Conservation (phyloP, 2,113 vertebrate genomes). For the Calonectris borealis region DNA sequence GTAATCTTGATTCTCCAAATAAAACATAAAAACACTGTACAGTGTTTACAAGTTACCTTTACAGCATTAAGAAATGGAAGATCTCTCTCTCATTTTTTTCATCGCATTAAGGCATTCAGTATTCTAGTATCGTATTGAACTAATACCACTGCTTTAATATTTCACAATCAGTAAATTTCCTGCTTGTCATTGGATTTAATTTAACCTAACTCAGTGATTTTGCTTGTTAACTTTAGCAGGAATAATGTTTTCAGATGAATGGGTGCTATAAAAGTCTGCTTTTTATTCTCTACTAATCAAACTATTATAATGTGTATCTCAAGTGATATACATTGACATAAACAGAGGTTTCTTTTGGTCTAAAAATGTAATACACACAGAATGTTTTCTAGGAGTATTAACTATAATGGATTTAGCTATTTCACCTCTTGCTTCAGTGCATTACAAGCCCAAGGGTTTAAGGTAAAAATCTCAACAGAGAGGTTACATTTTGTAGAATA, state of each 20-base stretch:
- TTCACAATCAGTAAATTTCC: not conserved
- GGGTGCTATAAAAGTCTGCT: not conserved
- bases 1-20: not conserved
- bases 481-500: conserved; percentile 10
- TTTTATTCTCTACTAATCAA: conserved; percentile 39
- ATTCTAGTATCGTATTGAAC: not conserved
- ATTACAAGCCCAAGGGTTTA: conserved; percentile 19
- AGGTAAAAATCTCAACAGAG: conserved; percentile 20
- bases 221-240: conserved; percentile 25
- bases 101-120: not conserved
- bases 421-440: conserved; percentile 15
- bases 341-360: conserved; percentile 7
- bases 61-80: not conserved
- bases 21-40: not conserved
- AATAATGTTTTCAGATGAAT: conserved; percentile 16
- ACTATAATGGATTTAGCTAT: not conserved
- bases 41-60: not conserved
- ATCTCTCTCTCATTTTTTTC: not conserved
- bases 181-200: not conserved
- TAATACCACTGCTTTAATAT: not conserved
- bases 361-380: not conserved
- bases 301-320: not conserved
- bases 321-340: not conserved
- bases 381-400: conserved; percentile 16
- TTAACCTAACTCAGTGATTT: not conserved